Evolutionary conservation across 2,797 vertebrate genomes (phyloP).

Genomic region (Poeciliopsis turneri): DNA sequence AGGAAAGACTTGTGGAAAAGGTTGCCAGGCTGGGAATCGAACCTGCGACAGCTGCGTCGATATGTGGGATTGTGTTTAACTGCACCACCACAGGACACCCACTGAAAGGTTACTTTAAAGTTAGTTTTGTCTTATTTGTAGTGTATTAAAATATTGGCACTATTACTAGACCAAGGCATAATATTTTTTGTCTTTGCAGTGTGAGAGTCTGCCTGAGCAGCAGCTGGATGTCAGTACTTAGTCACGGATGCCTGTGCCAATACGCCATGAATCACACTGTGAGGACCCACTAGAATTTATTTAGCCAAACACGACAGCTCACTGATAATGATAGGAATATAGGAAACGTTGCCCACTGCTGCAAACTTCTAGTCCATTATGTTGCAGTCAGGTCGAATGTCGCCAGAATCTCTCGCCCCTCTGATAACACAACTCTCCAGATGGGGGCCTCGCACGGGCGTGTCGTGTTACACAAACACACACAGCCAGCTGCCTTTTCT

Average conservation of each 20-base stretch:
- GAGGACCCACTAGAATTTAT: conserved; percentile 26
- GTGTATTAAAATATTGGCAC: too few species aligned
- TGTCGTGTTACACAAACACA: conserved; percentile 59
- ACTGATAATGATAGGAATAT: conserved; percentile 50
- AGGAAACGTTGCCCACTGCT: conserved; percentile 27
- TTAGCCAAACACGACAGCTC: conserved; percentile 56
- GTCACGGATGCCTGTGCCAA: conserved; percentile 54
- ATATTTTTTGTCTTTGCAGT: too few species aligned
- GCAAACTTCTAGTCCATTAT: conserved; percentile 27
- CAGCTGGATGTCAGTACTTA: conserved; percentile 40
- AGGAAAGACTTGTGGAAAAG: too few species aligned
- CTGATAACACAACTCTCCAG: conserved; percentile 15
- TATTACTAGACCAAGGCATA: too few species aligned
- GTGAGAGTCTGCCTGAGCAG: conserved; percentile 12
- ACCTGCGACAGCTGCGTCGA: too few species aligned
- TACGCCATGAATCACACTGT: conserved; percentile 21
- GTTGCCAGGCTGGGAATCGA: too few species aligned
- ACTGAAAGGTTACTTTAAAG: too few species aligned
- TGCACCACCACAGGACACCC: too few species aligned
- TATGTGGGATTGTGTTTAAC: too few species aligned
- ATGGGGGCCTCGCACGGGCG: conserved; percentile 32
- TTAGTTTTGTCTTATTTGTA: too few species aligned
- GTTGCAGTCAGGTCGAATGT: conserved; percentile 31
- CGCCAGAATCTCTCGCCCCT: conserved; percentile 10
- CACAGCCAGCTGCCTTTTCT: conserved; percentile 41